Base-by-base conservation (phyloP, 2,113 vertebrate genomes). In the Neolamprologus caudopunctatus region DNA sequence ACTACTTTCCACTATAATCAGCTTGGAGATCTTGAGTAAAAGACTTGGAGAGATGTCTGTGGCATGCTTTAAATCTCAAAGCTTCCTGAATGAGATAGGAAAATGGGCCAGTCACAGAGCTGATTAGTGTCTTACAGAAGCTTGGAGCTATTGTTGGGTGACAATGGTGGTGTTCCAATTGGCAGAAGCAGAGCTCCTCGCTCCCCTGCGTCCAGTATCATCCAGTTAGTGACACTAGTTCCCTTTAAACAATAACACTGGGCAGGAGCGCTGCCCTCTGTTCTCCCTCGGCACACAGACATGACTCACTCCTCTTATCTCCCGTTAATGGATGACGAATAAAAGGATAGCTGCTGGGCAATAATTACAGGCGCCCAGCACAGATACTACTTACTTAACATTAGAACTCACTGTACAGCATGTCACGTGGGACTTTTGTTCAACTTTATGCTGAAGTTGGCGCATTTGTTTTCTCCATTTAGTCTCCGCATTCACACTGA, bases 311-410 rank as follows among this genome's bases (percentile, higher is more conserved):
- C 8, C 75, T 85, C 53, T 51, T 28, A 68, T 92, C 82, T 86
- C 14, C 89, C 42, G 80, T 85, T 94, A 95, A 93, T 91, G 93
- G 93, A 88, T 94, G 89, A 96, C 85, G 80, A 93, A 93, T 82
- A 81, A 90, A 78, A 92, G 80, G 8, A 51, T 82, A 26, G 90
- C 89, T 85, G 78, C 88, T 31, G 85, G 93, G 84, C 89, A 94
- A 91, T 93, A 83, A 94, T 93, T 86, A 91, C 88, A 90, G 80
- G 53, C 13, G 24, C 84, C 13, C 5, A 75, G 83, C 51, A 71
- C 82, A 81, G 45, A 51, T 51, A 78, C 47, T 81, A 68, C 14
- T 10, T 28, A 33, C 33, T 3, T 13, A 78, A 78, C 73, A 33
- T 51, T 13, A 51, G 45, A 51, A 5, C 45, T 33, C 45, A 4